These are phyloP conservation scores for Pseudomyrmex concolor DNA, from an alignment of 1,140 invertebrate genomes.

Conservation along the genomic window DNA sequence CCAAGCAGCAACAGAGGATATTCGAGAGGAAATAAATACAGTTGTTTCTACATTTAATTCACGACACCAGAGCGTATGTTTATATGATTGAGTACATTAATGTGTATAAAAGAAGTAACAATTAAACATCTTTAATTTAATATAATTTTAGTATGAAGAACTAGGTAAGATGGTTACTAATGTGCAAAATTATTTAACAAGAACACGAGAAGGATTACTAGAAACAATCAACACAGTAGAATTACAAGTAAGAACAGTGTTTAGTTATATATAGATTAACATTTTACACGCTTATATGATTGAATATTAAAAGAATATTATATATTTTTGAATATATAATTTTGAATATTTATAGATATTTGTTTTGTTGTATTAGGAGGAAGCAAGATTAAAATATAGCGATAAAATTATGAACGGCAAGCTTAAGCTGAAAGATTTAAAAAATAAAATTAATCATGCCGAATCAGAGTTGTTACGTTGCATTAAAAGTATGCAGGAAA, in stretches of 20 bases:
- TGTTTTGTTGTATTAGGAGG: conserved; percentile 69
- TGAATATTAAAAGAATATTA: background rate
- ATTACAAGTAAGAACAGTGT: conserved; percentile 74
- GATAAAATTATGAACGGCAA: conserved; percentile 76
- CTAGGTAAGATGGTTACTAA: conserved; percentile 73
- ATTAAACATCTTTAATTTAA: conserved; percentile 5
- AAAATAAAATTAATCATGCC: conserved; percentile 80
- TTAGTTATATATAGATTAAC: conserved; percentile 1
- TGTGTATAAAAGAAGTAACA: background rate
- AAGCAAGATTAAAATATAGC: conserved; percentile 76
- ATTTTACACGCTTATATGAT: background rate
- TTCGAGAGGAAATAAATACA: conserved; percentile 79
- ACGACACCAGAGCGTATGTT: conserved; percentile 77
- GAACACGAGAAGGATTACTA: conserved; percentile 74
- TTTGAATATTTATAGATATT: conserved; percentile 8
- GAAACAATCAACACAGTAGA: conserved; percentile 74
- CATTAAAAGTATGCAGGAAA: conserved; percentile 71
- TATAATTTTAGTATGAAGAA: conserved; percentile 72
- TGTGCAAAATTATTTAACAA: conserved; percentile 76
- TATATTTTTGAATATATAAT: conserved; percentile 2
- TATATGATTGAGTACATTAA: conserved; percentile 16
- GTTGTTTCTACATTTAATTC: conserved; percentile 77
- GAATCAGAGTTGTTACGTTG: conserved; percentile 72
- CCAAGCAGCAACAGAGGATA: conserved; percentile 82
- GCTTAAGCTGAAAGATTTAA: conserved; percentile 79